phyloP scores from a whole-genome alignment of 1,140 invertebrate species.

The Idris sp. region DNA sequence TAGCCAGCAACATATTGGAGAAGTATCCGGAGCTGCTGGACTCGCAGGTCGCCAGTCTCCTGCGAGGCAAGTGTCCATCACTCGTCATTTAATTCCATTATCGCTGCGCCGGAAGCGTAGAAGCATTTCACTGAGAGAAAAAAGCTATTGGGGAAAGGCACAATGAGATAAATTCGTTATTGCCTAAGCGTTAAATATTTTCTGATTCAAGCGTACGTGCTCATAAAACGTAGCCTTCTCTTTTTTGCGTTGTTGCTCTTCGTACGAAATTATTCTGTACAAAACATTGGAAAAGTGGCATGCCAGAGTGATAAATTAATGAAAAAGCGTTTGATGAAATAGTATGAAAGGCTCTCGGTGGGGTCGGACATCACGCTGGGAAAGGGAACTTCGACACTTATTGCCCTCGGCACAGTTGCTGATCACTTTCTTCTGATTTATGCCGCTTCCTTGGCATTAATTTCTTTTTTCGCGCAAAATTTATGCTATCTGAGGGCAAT shows the following conservation, averaged over 20 bases:
- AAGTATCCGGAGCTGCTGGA: conserved; percentile 63
- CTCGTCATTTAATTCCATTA: conserved; percentile 57
- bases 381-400: conserved; percentile 49
- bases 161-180: too few species aligned
- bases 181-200: conserved; percentile 59
- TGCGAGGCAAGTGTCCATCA: conserved; percentile 67
- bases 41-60: conserved; percentile 63
- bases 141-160: too few species aligned
- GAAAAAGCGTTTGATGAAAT: conserved; percentile 49
- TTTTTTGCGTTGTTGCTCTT: conserved; percentile 9
- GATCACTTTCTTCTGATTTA: conserved; percentile 58
- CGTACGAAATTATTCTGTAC: conserved; percentile 49
- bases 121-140: too few species aligned
- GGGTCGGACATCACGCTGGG: conserved; percentile 31
- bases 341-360: conserved; percentile 32
- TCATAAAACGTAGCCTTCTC: conserved; percentile 24
- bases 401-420: conserved; percentile 34
- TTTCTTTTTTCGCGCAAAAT: conserved; percentile 44
- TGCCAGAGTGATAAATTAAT: conserved; percentile 54
- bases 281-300: conserved; percentile 57
- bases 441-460: conserved; percentile 33
- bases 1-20: conserved; percentile 79
- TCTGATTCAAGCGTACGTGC: conserved; percentile 18
- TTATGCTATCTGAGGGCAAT: conserved; percentile 27
- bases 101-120: conserved; percentile 3